These are phyloP conservation scores for Tetropium fuscum DNA, from an alignment of 2,888 invertebrate genomes.

Conservation along the genomic window DNA sequence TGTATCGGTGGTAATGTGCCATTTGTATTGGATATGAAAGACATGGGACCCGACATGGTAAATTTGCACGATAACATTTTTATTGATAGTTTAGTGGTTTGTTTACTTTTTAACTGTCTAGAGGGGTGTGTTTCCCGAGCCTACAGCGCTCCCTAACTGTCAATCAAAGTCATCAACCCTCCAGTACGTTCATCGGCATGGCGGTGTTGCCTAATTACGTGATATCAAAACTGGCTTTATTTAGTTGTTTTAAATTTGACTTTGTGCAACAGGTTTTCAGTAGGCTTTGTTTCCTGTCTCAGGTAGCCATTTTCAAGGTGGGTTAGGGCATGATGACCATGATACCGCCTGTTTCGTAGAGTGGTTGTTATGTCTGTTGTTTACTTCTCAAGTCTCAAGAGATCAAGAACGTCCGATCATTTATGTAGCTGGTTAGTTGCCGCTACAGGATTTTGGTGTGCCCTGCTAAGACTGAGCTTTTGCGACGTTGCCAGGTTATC, in stretches of 20 bases:
- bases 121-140: slow-evolving; percentile 34
- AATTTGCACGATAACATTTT: slow-evolving; percentile 47
- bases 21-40: slow-evolving; percentile 73
- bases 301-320: slow-evolving; percentile 70
- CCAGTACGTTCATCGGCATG: background rate
- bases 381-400: slow-evolving; percentile 37
- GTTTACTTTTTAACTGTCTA: slow-evolving; percentile 35
- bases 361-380: slow-evolving; percentile 40
- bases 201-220: background rate
- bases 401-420: no score
- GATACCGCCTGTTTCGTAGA: slow-evolving; percentile 32
- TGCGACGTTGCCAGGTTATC: slow-evolving; percentile 18
- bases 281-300: slow-evolving; percentile 66
- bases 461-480: slow-evolving; percentile 24
- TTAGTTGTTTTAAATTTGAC: slow-evolving; percentile 6
- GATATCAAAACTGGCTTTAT: background rate
- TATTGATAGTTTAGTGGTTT: slow-evolving; percentile 17
- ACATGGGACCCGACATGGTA: slow-evolving; percentile 87
- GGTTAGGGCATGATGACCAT: slow-evolving; percentile 42
- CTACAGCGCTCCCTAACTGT: background rate
- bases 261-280: slow-evolving; percentile 71
- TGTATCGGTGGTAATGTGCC: slow-evolving; percentile 48
- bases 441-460: slow-evolving; percentile 27
- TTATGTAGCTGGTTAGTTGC: no score
- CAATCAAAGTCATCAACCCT: background rate